A percentile compares a stretch with the other conserved stretches of the same genome.
Conservation (phyloP, 2,888 invertebrate genomes). For the Melanotus villosus region DNA sequence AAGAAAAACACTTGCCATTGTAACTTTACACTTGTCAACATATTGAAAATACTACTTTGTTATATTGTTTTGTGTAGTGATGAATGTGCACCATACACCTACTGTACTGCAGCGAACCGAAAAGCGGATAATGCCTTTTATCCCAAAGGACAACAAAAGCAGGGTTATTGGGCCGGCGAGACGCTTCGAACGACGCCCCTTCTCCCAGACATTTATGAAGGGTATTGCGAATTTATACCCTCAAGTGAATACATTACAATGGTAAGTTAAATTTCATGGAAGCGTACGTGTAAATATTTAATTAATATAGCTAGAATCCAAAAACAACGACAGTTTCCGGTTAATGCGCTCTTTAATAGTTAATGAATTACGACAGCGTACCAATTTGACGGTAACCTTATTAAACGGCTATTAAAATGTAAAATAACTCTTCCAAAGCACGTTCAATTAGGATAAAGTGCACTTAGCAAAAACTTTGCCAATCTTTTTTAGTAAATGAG, state of each 20-base stretch:
- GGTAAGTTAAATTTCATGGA: constrained; percentile 1
- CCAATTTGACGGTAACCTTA: not conserved
- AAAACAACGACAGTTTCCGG: constrained; percentile 9
- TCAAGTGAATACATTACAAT: constrained; percentile 35
- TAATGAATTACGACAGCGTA: not conserved
- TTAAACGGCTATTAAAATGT: not conserved
- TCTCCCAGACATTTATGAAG: constrained; percentile 23
- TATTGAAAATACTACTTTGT: no score
- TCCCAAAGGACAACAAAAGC: not conserved
- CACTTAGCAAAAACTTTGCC: no score
- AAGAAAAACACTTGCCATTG: no score
- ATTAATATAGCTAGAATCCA: constrained; percentile 10
- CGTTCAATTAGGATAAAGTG: no score
- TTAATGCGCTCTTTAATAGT: not conserved
- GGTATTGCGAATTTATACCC: constrained; percentile 7
- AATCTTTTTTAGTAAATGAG: no score
- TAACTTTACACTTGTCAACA: no score
- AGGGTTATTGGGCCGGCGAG: constrained; percentile 22
- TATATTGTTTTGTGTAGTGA: no score
- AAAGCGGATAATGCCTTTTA: not conserved
- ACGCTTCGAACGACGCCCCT: constrained; percentile 23
- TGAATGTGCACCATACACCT: no score
- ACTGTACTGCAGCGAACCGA: no score
- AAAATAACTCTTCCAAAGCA: no score
- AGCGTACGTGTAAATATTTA: not conserved